phyloP scores from a whole-genome alignment of 2,888 invertebrate genomes.

The Ceramica pisi region DNA sequence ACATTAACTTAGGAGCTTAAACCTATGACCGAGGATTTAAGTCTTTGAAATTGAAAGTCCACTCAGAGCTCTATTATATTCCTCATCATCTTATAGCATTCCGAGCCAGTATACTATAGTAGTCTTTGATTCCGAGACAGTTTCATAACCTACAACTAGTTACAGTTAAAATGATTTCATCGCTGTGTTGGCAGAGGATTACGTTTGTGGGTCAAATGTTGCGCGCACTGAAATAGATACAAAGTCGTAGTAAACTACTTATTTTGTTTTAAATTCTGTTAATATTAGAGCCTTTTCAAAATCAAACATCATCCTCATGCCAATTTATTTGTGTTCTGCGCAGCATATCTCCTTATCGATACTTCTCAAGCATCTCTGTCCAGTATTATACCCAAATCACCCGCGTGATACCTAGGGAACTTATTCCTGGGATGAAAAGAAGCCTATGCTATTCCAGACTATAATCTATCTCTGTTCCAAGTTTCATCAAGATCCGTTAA shows the following conservation, averaged over 20 bases:
- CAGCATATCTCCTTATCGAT: no score
- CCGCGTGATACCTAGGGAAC: no score
- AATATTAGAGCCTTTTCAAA: neutral
- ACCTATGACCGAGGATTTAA: neutral
- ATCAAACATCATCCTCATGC: neutral
- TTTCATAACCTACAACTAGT: conserved; percentile 69
- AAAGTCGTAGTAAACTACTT: neutral
- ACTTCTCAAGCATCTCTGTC: no score
- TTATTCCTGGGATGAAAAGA: no score
- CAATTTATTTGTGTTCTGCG: no score
- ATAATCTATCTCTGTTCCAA: no score
- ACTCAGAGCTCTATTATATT: neutral
- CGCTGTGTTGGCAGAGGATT: conserved; percentile 72
- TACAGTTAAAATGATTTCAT: conserved; percentile 80
- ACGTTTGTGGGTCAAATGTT: conserved; percentile 74
- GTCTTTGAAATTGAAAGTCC: neutral
- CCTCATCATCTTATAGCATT: neutral
- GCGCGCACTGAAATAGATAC: conserved; percentile 5
- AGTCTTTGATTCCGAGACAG: no score
- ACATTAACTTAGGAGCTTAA: neutral
- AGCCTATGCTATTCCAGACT: no score
- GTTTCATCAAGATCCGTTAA: no score
- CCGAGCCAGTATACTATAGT: no score
- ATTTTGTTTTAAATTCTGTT: neutral
- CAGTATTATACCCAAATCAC: no score